phyloP scores from a whole-genome alignment of 2,113 vertebrate species.

The Bucco capensis region DNA sequence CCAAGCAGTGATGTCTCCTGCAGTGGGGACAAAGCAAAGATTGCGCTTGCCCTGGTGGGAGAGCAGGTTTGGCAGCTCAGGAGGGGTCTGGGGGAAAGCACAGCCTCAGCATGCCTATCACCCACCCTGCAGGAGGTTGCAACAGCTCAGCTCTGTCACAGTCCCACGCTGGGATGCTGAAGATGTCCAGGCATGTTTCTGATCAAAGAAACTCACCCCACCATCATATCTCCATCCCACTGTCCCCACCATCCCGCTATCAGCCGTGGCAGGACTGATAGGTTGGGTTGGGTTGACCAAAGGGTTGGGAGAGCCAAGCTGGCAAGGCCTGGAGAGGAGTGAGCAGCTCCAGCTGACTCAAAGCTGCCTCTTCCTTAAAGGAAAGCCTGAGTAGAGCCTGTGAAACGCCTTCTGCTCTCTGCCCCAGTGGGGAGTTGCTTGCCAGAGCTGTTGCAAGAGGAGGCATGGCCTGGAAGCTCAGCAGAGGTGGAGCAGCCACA shows the following conservation, averaged over 20 bases:
- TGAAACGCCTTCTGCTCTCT: neutral
- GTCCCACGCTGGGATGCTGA: neutral
- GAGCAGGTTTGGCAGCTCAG: neutral
- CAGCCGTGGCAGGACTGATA: neutral
- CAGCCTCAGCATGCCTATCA: neutral
- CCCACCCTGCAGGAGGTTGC: neutral
- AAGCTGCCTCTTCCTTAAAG: neutral
- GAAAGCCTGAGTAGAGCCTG: neutral
- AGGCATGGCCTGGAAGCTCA: neutral
- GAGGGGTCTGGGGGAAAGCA: neutral
- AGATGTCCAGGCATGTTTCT: neutral
- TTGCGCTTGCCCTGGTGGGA: fast-evolving
- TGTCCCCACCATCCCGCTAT: fast-evolving
- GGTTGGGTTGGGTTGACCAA: fast-evolving
- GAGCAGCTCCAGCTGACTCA: neutral
- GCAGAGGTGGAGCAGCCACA: neutral
- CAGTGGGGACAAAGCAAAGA: neutral
- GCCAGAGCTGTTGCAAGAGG: neutral
- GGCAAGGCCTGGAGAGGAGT: neutral
- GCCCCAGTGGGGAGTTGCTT: neutral
- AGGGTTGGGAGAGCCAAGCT: neutral
- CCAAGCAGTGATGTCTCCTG: fast-evolving
- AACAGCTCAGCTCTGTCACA: neutral
- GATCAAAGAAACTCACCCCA: neutral
- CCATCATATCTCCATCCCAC: neutral